Conservation (phyloP, 2,888 invertebrate species). For the Myopa testacea region DNA sequence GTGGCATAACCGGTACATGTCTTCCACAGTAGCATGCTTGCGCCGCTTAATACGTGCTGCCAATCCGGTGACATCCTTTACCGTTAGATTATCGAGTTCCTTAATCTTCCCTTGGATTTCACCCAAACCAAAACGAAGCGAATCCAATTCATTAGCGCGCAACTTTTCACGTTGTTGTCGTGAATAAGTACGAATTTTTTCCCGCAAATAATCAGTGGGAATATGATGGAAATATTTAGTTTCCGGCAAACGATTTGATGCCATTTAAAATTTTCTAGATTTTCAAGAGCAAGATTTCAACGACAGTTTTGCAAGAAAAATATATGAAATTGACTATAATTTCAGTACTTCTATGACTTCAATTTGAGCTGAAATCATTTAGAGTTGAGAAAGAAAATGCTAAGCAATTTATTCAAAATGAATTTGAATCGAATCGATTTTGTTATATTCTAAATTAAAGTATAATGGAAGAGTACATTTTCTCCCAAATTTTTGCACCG, state of each 20-base stretch:
- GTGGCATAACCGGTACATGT: slow-evolving; percentile 62
- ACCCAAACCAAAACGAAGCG: slow-evolving; percentile 61
- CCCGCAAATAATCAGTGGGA: slow-evolving; percentile 49
- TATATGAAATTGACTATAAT: no score
- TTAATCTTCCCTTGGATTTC: slow-evolving; percentile 58
- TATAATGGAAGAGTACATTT: no score
- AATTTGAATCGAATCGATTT: no score
- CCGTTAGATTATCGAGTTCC: slow-evolving; percentile 58
- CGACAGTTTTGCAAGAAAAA: no score
- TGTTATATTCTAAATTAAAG: no score
- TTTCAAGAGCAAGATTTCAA: no score
- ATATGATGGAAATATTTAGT: background rate
- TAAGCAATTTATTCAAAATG: no score
- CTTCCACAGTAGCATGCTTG: slow-evolving; percentile 61
- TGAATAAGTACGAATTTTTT: slow-evolving; percentile 58
- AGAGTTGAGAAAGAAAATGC: no score
- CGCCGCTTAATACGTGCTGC: slow-evolving; percentile 63
- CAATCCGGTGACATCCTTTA: slow-evolving; percentile 61
- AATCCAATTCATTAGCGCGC: slow-evolving; percentile 56
- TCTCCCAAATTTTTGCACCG: no score
- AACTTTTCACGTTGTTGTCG: slow-evolving; percentile 54
- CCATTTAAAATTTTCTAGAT: slow-evolving; percentile 36
- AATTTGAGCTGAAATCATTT: no score
- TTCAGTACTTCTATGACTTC: no score
- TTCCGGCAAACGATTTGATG: slow-evolving; percentile 1